These are phyloP conservation scores for Menidia beryllina DNA, from an alignment of 2,113 vertebrate species.

Conservation along the genomic window DNA sequence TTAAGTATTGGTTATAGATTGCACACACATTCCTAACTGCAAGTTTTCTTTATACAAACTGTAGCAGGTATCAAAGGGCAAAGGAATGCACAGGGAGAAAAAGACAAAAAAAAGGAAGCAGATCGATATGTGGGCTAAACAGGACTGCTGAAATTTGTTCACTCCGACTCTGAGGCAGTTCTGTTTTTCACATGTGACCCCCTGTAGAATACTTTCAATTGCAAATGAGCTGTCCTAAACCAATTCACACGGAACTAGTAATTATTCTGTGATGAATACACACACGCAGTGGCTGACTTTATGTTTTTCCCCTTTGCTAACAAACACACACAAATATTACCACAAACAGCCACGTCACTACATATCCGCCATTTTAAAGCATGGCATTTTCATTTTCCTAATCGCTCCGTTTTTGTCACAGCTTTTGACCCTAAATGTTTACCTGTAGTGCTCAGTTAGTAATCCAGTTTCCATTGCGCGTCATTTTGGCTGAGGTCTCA, in stretches of 20 bases:
- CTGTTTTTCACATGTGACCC: slow-evolving; percentile 33
- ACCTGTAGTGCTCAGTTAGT: too few relatives aligned
- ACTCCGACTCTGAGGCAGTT: slow-evolving; percentile 35
- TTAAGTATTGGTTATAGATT: slow-evolving; percentile 33
- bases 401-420: background rate
- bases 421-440: too few relatives aligned
- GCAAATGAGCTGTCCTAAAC: slow-evolving; percentile 48
- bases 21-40: slow-evolving; percentile 10
- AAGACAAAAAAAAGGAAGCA: background rate
- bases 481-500: background rate
- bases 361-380: background rate
- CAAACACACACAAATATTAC: background rate
- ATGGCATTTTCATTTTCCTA: slow-evolving; percentile 6
- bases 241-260: slow-evolving; percentile 34
- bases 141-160: slow-evolving; percentile 22
- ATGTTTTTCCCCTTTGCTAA: background rate
- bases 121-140: slow-evolving; percentile 51
- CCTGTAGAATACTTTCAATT: slow-evolving; percentile 48
- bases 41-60: slow-evolving; percentile 26
- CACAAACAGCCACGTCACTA: slow-evolving; percentile 7
- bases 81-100: slow-evolving; percentile 8
- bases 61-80: slow-evolving; percentile 31
- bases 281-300: slow-evolving; percentile 24
- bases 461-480: too few relatives aligned
- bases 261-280: slow-evolving; percentile 52